A percentile compares a stretch with the other conserved stretches of the same genome.
These are phyloP conservation scores for Camponotus fellah DNA, from an alignment of 2,888 invertebrate genomes.

Conservation along the genomic window DNA sequence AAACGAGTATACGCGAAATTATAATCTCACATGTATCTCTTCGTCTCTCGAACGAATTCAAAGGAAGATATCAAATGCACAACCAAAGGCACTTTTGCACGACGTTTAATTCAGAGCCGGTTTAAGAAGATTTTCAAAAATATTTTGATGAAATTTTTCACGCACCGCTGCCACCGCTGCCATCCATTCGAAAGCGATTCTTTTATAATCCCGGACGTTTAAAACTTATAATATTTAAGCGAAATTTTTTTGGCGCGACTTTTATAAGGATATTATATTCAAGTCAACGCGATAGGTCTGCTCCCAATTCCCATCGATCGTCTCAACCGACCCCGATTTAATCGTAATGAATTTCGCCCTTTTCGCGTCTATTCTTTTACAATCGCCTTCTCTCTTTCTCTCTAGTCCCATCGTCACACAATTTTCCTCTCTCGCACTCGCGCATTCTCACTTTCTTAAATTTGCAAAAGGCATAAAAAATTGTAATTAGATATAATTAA, in stretches of 20 bases:
- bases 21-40: neutral
- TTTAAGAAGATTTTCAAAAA: neutral
- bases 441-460: constrained; percentile 28
- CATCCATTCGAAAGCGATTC: neutral
- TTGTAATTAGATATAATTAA: constrained; percentile 67
- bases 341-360: constrained; percentile 63
- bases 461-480: constrained; percentile 67
- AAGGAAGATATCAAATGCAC: constrained; percentile 63
- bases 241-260: neutral
- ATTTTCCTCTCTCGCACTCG: constrained; percentile 1
- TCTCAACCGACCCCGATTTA: constrained; percentile 27
- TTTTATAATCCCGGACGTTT: neutral
- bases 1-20: neutral
- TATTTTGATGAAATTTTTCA: neutral
- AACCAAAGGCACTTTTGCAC: constrained; percentile 80
- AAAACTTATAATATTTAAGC: constrained; percentile 8
- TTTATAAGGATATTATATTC: neutral
- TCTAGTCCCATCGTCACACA: neutral
- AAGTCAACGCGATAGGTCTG: neutral
- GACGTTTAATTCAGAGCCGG: constrained; percentile 61
- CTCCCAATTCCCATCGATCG: neutral
- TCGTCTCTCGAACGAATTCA: neutral
- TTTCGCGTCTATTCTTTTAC: neutral
- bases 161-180: no score
- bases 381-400: neutral